A percentile compares a stretch with the other conserved stretches of the same genome.
Evolutionary conservation across 2,888 invertebrate species (phyloP).

Genomic region (Diachrysia chrysitis): DNA sequence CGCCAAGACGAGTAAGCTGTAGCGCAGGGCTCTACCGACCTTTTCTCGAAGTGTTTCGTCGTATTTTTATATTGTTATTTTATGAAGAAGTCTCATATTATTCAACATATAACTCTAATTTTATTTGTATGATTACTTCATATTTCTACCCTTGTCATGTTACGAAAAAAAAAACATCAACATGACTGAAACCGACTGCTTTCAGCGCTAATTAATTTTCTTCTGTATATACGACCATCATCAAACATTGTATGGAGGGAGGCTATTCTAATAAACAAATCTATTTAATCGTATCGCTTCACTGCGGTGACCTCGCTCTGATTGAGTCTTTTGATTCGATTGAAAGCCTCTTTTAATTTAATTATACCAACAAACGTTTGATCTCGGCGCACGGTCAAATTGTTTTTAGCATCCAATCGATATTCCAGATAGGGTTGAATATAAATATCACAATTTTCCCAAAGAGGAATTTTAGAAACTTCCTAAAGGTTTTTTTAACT

Average conservation of each 20-base stretch:
- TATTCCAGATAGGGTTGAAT: background rate
- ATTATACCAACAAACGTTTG: slow-evolving; percentile 50
- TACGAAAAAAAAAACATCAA: no score
- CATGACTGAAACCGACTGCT: background rate
- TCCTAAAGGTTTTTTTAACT: no score
- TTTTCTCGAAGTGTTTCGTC: no score
- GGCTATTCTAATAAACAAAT: slow-evolving; percentile 34
- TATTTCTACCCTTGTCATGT: no score
- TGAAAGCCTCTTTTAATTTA: slow-evolving; percentile 57
- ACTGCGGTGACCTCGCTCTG: slow-evolving; percentile 54
- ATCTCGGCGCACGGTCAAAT: slow-evolving; percentile 23
- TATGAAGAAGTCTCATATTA: no score
- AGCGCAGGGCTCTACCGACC: no score
- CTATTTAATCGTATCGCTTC: slow-evolving; percentile 43
- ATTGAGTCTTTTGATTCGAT: slow-evolving; percentile 62
- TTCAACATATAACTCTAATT: no score
- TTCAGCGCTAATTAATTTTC: slow-evolving; percentile 1
- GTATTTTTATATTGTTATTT: no score
- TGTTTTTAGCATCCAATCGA: slow-evolving; percentile 1
- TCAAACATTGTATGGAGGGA: background rate
- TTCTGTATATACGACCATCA: slow-evolving; percentile 1
- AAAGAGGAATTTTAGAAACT: background rate
- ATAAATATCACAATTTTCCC: background rate
- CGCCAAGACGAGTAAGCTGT: no score
- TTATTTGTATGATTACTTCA: no score